A percentile compares a stretch with the other conserved stretches of the same genome.
Evolutionary conservation across 2,888 invertebrate species (phyloP).

Genomic region (Gnatocerus cornutus): DNA sequence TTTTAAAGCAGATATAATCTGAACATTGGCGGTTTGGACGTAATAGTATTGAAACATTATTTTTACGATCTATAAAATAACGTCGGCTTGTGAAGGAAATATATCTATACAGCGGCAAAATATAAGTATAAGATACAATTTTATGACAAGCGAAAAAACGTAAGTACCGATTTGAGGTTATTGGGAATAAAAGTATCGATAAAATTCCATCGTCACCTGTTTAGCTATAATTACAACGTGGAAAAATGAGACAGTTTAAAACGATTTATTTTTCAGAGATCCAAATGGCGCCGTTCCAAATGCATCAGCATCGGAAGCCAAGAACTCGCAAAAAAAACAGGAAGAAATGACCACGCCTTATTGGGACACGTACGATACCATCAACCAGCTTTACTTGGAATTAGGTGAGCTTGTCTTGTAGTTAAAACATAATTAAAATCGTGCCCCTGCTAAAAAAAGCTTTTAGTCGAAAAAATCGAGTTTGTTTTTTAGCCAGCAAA

Average conservation of each 20-base stretch:
- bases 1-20: slow-evolving; percentile 49
- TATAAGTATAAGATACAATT: slow-evolving; percentile 41
- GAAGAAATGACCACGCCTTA: slow-evolving; percentile 76
- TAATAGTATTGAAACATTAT: slow-evolving; percentile 51
- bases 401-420: slow-evolving; percentile 74
- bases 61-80: slow-evolving; percentile 55
- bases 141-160: slow-evolving; percentile 32
- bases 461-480: slow-evolving; percentile 32
- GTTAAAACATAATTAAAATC: slow-evolving; percentile 14
- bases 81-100: slow-evolving; percentile 22
- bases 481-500: slow-evolving; percentile 23
- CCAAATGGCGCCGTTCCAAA: slow-evolving; percentile 76
- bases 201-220: slow-evolving; percentile 40
- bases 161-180: slow-evolving; percentile 13
- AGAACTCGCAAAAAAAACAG: slow-evolving; percentile 59
- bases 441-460: slow-evolving; percentile 18
- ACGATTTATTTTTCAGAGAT: slow-evolving; percentile 73
- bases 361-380: slow-evolving; percentile 93
- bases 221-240: slow-evolving; percentile 14
- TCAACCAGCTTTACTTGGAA: slow-evolving; percentile 91
- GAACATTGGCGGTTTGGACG: slow-evolving; percentile 49
- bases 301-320: slow-evolving; percentile 63
- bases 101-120: slow-evolving; percentile 41
- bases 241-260: slow-evolving; percentile 1
- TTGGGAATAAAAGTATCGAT: slow-evolving; percentile 22